These are phyloP conservation scores for Lasioglossum malachurum DNA, from an alignment of 2,888 invertebrate species.

Conservation along the genomic window DNA sequence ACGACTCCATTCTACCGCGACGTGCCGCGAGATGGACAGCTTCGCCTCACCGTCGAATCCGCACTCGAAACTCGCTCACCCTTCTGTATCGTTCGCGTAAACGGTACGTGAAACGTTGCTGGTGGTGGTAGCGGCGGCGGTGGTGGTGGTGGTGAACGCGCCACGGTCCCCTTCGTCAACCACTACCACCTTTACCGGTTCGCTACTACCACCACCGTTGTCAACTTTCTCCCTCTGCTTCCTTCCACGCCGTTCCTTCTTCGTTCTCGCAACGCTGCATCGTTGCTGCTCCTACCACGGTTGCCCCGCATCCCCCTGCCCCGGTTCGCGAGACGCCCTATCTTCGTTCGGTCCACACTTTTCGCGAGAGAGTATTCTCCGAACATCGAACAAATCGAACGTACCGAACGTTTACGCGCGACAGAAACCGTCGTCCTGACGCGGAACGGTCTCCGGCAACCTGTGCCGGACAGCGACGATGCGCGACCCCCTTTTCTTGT, in stretches of 20 bases:
- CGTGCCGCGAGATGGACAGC: constrained; percentile 81
- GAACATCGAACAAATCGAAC: not conserved
- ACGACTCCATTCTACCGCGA: constrained; percentile 79
- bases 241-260: constrained; percentile 22
- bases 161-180: constrained; percentile 51
- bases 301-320: constrained; percentile 25
- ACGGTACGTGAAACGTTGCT: constrained; percentile 25
- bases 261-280: constrained; percentile 3
- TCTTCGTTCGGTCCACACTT: constrained; percentile 62
- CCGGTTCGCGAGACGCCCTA: constrained; percentile 57
- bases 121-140: not conserved
- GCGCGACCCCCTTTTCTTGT: not conserved
- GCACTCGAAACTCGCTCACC: constrained; percentile 61
- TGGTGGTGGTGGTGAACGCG: constrained; percentile 56
- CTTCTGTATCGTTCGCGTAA: constrained; percentile 60
- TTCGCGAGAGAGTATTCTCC: constrained; percentile 61
- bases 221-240: constrained; percentile 50
- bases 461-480: constrained; percentile 25
- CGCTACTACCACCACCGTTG: constrained; percentile 58
- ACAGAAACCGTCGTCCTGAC: constrained; percentile 36
- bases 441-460: constrained; percentile 10
- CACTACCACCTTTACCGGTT: constrained; percentile 37
- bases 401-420: constrained; percentile 40
- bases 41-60: constrained; percentile 70
- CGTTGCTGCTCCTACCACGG: constrained; percentile 27